Evolutionary conservation across 2,113 vertebrate genomes (phyloP).

Genomic region (Lepus europaeus): DNA sequence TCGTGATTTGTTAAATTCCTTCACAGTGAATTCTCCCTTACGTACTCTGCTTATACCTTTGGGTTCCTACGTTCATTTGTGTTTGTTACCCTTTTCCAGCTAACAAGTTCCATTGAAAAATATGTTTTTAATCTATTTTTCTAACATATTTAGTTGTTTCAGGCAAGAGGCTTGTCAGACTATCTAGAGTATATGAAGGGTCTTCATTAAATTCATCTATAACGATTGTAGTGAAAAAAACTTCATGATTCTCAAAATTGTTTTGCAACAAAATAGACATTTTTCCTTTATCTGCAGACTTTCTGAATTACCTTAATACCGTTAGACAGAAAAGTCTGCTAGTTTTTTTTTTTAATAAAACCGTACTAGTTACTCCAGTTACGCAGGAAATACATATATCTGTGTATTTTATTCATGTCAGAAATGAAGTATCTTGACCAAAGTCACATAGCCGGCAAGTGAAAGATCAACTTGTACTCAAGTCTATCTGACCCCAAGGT

Average conservation of each 20-base stretch:
- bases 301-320: too few species aligned
- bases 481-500: background rate
- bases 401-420: constrained; percentile 1
- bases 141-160: background rate
- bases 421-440: constrained; percentile 25
- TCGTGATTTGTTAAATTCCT: background rate
- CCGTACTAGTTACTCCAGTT: background rate
- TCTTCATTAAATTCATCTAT: too few species aligned
- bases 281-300: too few species aligned
- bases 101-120: constrained; percentile 10
- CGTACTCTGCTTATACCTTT: background rate
- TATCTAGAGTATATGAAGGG: background rate
- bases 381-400: background rate
- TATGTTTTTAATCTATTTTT: background rate
- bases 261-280: too few species aligned
- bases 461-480: background rate
- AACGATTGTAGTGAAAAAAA: too few species aligned
- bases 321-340: background rate
- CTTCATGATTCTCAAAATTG: too few species aligned
- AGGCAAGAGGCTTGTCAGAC: background rate
- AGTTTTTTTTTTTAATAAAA: background rate
- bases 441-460: background rate
- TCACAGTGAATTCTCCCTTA: background rate
- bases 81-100: background rate
- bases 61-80: background rate